Base-by-base conservation (phyloP, 64 coral and sea anemone species). In the Hydrozoanthus tunicans region DNA sequence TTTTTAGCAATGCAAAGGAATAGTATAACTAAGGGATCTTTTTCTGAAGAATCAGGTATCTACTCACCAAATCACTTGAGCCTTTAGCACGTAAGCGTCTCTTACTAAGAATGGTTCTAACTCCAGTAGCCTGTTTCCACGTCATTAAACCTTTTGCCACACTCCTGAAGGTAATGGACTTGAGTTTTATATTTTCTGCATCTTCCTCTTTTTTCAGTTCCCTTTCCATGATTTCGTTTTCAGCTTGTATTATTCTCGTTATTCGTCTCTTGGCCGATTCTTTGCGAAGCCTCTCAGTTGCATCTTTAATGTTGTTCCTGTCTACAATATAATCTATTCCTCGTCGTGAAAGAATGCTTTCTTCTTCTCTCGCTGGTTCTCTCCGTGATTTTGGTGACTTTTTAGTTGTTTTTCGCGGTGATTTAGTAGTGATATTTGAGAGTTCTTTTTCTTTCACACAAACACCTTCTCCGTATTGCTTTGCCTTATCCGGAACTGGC, bases 191-290 rank as follows among this genome's bases (percentile, higher is more conserved):
- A 17, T 71, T 15, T 65, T 60, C 26, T 54, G 67, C 63, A 23
- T 63, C 8, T 12, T 65, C 62, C 5, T 58, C 58, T 85, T 12
- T 15, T 43, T 43, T 43, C 32, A 43, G 32, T 43, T 83, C 90
- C 76, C 81, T 93, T 15, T 91, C 83, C 14, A 68, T 60, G 76
- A 76, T 91, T 4, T 91, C 91, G 0, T 79, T 90, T 17, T 97
- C 95, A 13, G 78, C 83, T 61, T 85, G 61, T 93, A 97, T 65
- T 12, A 97, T 97, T 26, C 95, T 83, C 10, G 79, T 85, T 7
- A 92, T 92, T 53, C 95, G 51, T 78, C 95, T 91, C 62, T 51
- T 97, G 12, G 95, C 83, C 55, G 95, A 97, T n/a, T 97, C 90
- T 55, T 86, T 74, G 82, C 92, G 67, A 11, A 97, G 91, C 11